Conservation (phyloP, 2,113 vertebrate genomes). For the Xiphophorus maculatus region DNA sequence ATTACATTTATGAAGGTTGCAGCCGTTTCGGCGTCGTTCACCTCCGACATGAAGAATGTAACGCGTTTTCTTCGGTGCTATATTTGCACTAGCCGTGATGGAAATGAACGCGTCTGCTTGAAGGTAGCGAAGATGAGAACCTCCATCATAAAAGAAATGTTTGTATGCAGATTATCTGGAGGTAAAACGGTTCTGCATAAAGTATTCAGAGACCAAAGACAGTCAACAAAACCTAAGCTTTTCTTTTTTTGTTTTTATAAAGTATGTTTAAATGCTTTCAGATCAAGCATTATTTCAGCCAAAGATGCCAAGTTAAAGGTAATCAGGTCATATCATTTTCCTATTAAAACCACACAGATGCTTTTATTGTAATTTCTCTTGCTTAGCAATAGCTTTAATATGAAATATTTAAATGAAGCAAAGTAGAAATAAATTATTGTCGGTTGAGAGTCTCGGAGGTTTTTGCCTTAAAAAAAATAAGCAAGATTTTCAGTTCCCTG, state of each 20-base stretch:
- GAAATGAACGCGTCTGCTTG: conserved; percentile 14
- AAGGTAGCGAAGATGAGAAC: conserved; percentile 6
- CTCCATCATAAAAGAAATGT: conserved; percentile 10
- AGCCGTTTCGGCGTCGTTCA: conserved; percentile 23
- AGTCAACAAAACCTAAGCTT: neutral
- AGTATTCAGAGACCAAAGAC: neutral
- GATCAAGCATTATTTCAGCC: no score
- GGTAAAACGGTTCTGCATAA: neutral
- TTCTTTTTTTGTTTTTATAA: neutral
- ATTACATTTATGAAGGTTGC: conserved; percentile 22
- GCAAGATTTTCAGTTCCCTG: neutral
- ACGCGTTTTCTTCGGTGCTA: conserved; percentile 33
- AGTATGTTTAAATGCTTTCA: no score
- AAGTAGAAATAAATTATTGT: neutral
- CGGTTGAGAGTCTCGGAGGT: no score
- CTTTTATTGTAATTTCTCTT: no score
- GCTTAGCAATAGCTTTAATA: no score
- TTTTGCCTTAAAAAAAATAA: no score
- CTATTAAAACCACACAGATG: no score
- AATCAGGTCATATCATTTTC: no score
- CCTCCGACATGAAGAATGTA: conserved; percentile 36
- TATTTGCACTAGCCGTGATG: conserved; percentile 30
- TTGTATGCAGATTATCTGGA: conserved; percentile 15
- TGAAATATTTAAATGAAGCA: neutral
- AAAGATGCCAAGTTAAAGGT: no score